phyloP scores from a whole-genome alignment of 2,113 vertebrate species.

The Lasiurus cinereus region DNA sequence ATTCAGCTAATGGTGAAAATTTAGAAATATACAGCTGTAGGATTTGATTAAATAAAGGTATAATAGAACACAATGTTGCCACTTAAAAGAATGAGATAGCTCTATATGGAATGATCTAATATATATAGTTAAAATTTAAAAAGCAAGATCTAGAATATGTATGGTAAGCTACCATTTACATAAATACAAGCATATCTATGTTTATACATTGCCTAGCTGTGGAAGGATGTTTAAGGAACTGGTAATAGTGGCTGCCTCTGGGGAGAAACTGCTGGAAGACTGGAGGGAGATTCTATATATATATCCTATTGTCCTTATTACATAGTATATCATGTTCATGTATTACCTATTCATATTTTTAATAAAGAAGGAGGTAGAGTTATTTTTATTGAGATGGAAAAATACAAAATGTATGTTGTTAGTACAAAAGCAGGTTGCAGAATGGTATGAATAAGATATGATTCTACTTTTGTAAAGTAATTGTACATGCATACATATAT shows the following conservation, averaged over 20 bases:
- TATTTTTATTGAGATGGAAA: slow-evolving; percentile 73
- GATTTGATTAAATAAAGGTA: slow-evolving; percentile 41
- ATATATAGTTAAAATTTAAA: slow-evolving; percentile 22
- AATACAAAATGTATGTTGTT: slow-evolving; percentile 70
- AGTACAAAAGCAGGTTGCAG: slow-evolving; percentile 47
- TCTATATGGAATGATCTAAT: neutral
- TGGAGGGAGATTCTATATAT: slow-evolving; percentile 37
- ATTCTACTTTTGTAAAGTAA: slow-evolving; percentile 52
- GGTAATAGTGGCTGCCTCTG: slow-evolving; percentile 60
- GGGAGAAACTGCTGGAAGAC: slow-evolving; percentile 52
- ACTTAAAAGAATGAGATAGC: slow-evolving; percentile 24
- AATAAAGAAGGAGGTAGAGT: slow-evolving; percentile 51
- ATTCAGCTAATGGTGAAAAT: slow-evolving; percentile 47
- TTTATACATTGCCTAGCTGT: slow-evolving; percentile 15
- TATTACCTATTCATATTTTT: slow-evolving; percentile 62
- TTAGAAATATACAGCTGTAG: neutral
- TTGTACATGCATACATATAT: neutral
- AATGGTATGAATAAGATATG: slow-evolving; percentile 46
- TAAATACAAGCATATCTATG: neutral
- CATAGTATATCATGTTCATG: neutral
- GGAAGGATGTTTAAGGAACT: slow-evolving; percentile 50
- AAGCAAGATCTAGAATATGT: slow-evolving; percentile 16
- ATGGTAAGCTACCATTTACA: neutral
- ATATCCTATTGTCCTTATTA: slow-evolving; percentile 54
- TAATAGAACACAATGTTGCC: neutral